Evolutionary conservation across 64 coral and sea anemone genomes (phyloP).

Genomic region (Cladopsammia gracilis): DNA sequence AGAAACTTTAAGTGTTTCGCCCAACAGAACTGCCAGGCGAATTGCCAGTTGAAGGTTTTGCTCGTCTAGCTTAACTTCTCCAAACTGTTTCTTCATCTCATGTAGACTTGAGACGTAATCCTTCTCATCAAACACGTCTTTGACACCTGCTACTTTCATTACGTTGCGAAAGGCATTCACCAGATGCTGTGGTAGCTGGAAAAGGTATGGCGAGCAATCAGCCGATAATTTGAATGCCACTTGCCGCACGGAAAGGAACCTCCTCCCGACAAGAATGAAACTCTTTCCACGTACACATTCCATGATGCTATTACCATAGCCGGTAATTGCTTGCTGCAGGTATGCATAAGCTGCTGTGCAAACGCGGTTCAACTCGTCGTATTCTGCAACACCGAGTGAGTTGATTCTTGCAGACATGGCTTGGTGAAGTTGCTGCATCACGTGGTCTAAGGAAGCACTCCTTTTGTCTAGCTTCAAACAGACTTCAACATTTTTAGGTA

Average conservation of each 20-base stretch:
- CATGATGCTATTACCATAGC: neutral
- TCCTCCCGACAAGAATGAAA: constrained; percentile 9
- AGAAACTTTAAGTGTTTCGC: neutral
- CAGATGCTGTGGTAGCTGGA: constrained; percentile 5
- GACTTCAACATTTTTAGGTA: neutral
- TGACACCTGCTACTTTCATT: constrained; percentile 53
- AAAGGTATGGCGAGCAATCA: constrained; percentile 56
- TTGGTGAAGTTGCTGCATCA: neutral
- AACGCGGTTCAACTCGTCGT: neutral
- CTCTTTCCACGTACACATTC: neutral
- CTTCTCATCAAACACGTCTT: constrained; percentile 9
- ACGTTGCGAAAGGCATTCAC: constrained; percentile 6
- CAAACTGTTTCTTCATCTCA: neutral
- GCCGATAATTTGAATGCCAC: constrained; percentile 27
- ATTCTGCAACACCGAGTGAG: too few species aligned
- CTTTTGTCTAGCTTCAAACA: neutral
- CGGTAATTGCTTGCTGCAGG: neutral
- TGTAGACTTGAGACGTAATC: constrained; percentile 36
- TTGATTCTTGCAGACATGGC: neutral
- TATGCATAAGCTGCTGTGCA: neutral
- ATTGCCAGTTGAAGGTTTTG: constrained; percentile 32
- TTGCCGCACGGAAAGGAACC: constrained; percentile 41
- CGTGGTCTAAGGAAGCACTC: neutral
- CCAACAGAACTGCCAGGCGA: constrained; percentile 23
- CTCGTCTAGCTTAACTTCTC: constrained; percentile 7